phyloP scores from a whole-genome alignment of 2,888 invertebrate species.

The Heterodera filipjevi region DNA sequence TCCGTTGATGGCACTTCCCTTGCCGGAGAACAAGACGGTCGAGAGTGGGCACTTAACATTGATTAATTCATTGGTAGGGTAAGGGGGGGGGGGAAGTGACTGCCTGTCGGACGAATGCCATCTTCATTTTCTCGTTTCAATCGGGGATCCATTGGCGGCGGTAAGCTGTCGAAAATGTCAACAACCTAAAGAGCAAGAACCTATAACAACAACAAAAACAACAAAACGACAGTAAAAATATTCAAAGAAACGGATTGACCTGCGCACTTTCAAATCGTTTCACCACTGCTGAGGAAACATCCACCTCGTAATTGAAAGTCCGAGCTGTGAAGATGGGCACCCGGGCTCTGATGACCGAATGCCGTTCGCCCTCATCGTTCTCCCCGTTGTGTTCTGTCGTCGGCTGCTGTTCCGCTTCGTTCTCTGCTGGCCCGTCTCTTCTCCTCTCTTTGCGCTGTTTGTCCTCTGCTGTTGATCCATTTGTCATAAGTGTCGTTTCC shows the following conservation, averaged over 20 bases:
- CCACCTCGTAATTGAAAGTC: constrained; percentile 10
- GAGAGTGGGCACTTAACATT: background rate
- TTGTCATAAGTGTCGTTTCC: background rate
- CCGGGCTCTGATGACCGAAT: background rate
- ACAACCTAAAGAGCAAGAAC: constrained; percentile 3
- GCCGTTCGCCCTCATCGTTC: background rate
- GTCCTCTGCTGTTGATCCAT: background rate
- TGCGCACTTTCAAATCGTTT: constrained; percentile 26
- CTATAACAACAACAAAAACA: background rate
- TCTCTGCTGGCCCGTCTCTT: background rate
- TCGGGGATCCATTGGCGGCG: background rate
- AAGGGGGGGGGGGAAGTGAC: background rate
- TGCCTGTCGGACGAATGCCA: background rate
- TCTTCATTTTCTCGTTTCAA: background rate
- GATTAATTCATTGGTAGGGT: background rate
- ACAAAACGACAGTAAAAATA: background rate
- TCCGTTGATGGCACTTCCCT: constrained; percentile 1
- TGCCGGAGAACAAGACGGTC: constrained; percentile 8
- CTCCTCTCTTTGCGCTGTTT: background rate
- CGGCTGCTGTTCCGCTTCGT: background rate
- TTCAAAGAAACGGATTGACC: background rate
- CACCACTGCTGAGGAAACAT: constrained; percentile 16
- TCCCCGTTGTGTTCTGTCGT: background rate
- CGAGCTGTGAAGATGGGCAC: constrained; percentile 17
- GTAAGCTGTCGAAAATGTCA: constrained; percentile 17